Percentiles rank a stretch among this genome's conserved stretches.
These are phyloP conservation scores for Pangasianodon hypophthalmus DNA, from an alignment of 2,113 vertebrate genomes.

Conservation along the genomic window DNA sequence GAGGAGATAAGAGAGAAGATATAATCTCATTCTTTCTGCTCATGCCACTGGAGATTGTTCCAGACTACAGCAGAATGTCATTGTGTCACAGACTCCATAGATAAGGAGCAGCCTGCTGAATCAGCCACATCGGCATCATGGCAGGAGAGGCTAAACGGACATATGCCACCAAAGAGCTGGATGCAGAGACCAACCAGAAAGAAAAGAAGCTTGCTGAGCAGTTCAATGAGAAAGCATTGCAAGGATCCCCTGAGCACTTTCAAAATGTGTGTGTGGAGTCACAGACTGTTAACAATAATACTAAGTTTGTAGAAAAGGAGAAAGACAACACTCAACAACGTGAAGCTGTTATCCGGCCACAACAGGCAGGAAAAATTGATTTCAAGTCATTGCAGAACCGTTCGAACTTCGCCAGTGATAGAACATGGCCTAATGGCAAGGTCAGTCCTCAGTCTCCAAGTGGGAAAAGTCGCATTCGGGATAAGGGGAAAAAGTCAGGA, in stretches of 20 bases:
- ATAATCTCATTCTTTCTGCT: constrained; percentile 65
- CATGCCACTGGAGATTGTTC: constrained; percentile 66
- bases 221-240: constrained; percentile 72
- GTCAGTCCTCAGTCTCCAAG: constrained; percentile 77
- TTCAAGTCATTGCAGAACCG: constrained; percentile 83
- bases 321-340: constrained; percentile 81
- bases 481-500: constrained; percentile 74
- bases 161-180: constrained; percentile 75
- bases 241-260: constrained; percentile 66
- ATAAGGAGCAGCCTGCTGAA: constrained; percentile 73
- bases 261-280: constrained; percentile 66
- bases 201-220: constrained; percentile 77
- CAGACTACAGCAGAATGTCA: constrained; percentile 71
- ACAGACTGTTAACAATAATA: constrained; percentile 62
- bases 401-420: constrained; percentile 75
- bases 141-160: constrained; percentile 87
- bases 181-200: constrained; percentile 76
- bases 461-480: constrained; percentile 76
- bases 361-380: constrained; percentile 83
- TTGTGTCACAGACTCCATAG: constrained; percentile 68
- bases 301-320: constrained; percentile 73
- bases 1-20: constrained; percentile 69
- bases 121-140: constrained; percentile 78
- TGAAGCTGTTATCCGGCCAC: constrained; percentile 86
- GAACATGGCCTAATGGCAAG: constrained; percentile 79